These are phyloP conservation scores for Drosophila algonquin DNA, from an alignment of 2,888 invertebrate species.

Conservation along the genomic window DNA sequence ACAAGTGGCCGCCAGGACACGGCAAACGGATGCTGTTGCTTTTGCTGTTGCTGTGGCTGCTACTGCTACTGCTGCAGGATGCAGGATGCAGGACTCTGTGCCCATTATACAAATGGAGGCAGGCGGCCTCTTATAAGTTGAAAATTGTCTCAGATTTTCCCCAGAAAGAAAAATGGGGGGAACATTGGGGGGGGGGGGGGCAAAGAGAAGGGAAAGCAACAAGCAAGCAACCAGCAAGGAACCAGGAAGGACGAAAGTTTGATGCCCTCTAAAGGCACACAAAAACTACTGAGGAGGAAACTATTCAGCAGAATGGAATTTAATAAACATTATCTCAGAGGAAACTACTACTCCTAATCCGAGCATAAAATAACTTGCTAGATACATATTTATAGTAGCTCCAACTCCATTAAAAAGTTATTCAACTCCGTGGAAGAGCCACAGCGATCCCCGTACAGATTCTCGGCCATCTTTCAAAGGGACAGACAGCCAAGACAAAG, in stretches of 20 bases:
- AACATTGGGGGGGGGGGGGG: not conserved
- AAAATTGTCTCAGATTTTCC: conserved; percentile 73
- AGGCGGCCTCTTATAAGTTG: conserved; percentile 63
- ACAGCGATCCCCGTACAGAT: conserved; percentile 2
- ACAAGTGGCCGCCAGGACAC: conserved; percentile 67
- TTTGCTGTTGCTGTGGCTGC: conserved; percentile 25
- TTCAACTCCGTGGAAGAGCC: conserved; percentile 1
- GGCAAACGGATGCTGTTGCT: conserved; percentile 47
- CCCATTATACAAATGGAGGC: conserved; percentile 71
- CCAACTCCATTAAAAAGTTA: conserved; percentile 2
- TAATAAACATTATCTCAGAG: conserved; percentile 13
- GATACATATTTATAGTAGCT: not conserved
- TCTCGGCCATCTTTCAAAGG: conserved; percentile 49
- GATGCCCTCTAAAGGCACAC: conserved; percentile 21
- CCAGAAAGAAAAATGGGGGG: conserved; percentile 44
- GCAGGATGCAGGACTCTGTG: conserved; percentile 59
- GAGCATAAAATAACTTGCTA: not conserved
- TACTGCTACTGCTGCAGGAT: conserved; percentile 31
- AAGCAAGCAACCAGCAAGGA: conserved; percentile 10
- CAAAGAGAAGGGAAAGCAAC: conserved; percentile 4
- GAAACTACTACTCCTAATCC: not conserved
- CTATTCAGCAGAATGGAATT: conserved; percentile 2
- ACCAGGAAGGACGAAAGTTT: conserved; percentile 6
- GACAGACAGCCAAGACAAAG: conserved; percentile 44
- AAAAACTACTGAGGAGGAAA: not conserved